Base-by-base conservation (phyloP, 1,140 invertebrate genomes). In the Mactra quadrangularis region DNA sequence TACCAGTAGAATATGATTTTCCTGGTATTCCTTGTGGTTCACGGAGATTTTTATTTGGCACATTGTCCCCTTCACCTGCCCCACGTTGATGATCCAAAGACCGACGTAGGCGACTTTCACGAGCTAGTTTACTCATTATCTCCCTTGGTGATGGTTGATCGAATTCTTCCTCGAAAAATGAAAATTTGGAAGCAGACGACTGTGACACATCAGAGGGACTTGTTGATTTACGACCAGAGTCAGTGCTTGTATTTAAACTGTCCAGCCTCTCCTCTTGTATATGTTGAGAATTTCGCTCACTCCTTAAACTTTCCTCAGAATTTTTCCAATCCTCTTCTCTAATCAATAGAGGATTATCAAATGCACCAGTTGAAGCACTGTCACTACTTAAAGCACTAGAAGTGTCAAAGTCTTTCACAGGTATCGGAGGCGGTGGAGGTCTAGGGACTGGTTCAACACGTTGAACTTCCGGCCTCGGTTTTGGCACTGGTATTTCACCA, bases 11-110 rank as follows among this genome's bases (percentile, higher is more conserved):
- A 31, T 59, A 19, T 15, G 38, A 50, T 53, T 88, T 87, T 29
- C 83, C 87, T 45, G 91, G 91, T 68, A 92, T 91, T 50, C 91
- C 90, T 41, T 90, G 88, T 11, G 90, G 91, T 77, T 90, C 90
- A 45, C 90, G 83, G 27, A 90, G 66, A 82, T 87, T 90, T 66
- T 87, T 75, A 38, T 83, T 81, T 50, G 71, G 84, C 29, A 82
- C 78, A n/a, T 85, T 68, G 45, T 82, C 85, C 11, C 78, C 86
- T 17, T 75, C 82, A 15, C 85, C 86, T 11, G 85, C 22, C 17
- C 87, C 86, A 60, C 87, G 66, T 82, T 91, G 90, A 77, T 92
- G 91, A 66, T 91, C 89, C 13, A 91, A 52, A 19, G 89, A 88
- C 11, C 89, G 87, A 27, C 88, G 78, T 27, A 91, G 84, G 60